Evolutionary conservation across 92 coral and sea anemone species (phyloP), one percentile per base, ranked within the genome.

Genomic region (Parazoanthus swiftii): DNA sequence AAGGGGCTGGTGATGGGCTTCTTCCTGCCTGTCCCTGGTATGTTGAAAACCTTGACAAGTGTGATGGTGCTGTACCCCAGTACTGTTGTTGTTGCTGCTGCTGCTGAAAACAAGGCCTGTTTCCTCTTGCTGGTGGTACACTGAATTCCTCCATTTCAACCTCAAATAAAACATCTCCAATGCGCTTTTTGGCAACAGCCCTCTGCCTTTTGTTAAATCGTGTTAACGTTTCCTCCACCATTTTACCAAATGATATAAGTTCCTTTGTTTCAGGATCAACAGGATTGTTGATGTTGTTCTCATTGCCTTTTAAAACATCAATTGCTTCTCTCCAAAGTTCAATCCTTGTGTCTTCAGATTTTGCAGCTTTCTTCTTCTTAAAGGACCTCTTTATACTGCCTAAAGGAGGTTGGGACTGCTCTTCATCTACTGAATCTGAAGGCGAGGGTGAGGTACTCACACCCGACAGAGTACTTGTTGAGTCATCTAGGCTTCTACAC

Each of bases 81-180:
- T 65, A 65, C 6, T 65, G 23, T n/a, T 65, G 71, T 65, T 38
- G 42, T 59, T 59, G 67, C 4, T 59, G 67, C 4, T 59, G 67
- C 67, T 65, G 71, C 71, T 65, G 71, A 65, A 65, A 65, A 65
- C 71, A 65, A 65, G 71, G 23, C 71, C 23, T 65, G 71, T 65
- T 65, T 1, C 71, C 71, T 65, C 71, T 65, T 65, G 71, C 71
- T 65, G 71, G 71, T 65, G 71, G 71, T 65, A 74, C 77, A 74
- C 13, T 74, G 38, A 65, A 25, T 65, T 65, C 71, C 46, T 63
- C 88, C 88, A 86, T 76, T 29, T 86, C 85, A 50, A 86, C 89
- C 71, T 86, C 84, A 20, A 86, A 86, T 33, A 86, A 74, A 56
- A 88, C 90, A 88, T 81, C 90, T 29, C 77, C 65, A 63, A 88